A percentile compares a stretch with the other conserved stretches of the same genome.
These are phyloP conservation scores for Sipha maydis DNA, from an alignment of 2,888 invertebrate genomes.

Conservation along the genomic window DNA sequence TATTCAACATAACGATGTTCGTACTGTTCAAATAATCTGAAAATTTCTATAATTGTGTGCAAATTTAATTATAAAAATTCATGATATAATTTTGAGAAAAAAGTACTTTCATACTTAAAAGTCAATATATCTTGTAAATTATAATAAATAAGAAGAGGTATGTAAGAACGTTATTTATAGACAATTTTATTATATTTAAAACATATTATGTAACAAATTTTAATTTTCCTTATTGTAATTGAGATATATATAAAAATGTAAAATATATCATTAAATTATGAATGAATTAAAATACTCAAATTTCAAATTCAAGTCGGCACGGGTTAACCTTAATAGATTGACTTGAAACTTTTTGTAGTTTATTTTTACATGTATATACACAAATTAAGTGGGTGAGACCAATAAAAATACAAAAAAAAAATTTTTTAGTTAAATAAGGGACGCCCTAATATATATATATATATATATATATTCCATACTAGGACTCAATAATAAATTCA, in stretches of 20 bases:
- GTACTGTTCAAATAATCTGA: too few relatives aligned
- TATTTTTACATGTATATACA: too few relatives aligned
- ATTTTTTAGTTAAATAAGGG: too few relatives aligned
- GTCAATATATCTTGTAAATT: conserved; percentile 8
- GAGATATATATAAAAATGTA: neutral
- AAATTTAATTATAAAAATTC: neutral
- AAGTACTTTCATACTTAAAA: neutral
- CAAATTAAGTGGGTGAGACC: too few relatives aligned
- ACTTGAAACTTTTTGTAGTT: too few relatives aligned
- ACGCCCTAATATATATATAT: too few relatives aligned
- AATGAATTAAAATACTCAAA: too few relatives aligned
- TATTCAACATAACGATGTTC: too few relatives aligned
- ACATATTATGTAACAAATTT: neutral
- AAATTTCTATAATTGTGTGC: conserved; percentile 17
- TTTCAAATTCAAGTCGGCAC: too few relatives aligned
- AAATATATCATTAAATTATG: too few relatives aligned
- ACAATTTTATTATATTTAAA: neutral
- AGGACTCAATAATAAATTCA: conserved; percentile 7
- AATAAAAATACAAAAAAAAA: too few relatives aligned
- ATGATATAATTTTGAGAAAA: neutral
- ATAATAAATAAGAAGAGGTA: conserved; percentile 10
- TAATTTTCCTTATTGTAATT: neutral
- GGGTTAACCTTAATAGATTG: too few relatives aligned
- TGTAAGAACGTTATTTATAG: neutral
- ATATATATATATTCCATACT: neutral